Conservation (phyloP, 2,888 invertebrate genomes). For the Silvanus unidentatus region DNA sequence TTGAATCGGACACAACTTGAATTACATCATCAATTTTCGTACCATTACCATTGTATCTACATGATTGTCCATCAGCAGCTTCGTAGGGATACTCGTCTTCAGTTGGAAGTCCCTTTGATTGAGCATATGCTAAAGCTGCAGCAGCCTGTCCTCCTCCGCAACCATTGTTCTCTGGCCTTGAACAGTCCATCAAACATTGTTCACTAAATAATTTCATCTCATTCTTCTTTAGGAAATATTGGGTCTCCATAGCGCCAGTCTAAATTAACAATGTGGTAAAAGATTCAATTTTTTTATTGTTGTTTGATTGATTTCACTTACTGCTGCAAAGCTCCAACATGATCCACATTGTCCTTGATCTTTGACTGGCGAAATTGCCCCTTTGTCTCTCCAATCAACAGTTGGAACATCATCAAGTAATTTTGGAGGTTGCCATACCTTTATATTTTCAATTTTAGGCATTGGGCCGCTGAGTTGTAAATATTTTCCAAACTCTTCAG, state of each 20-base stretch:
- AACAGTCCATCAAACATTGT: slow-evolving; percentile 25
- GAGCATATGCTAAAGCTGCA: slow-evolving; percentile 21
- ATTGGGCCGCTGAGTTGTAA: background rate
- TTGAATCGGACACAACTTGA: background rate
- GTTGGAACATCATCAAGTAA: background rate
- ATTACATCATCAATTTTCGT: background rate
- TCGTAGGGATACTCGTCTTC: slow-evolving; percentile 24
- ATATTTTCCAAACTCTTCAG: slow-evolving; percentile 15
- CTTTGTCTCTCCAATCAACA: slow-evolving; percentile 25
- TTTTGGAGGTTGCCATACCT: background rate
- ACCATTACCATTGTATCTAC: background rate
- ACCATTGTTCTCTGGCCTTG: slow-evolving; percentile 12
- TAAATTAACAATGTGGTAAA: no score
- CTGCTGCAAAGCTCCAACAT: slow-evolving; percentile 25
- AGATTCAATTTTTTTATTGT: no score
- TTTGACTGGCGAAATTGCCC: slow-evolving; percentile 24
- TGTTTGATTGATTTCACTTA: slow-evolving; percentile 12
- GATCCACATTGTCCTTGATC: slow-evolving; percentile 25
- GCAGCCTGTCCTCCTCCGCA: slow-evolving; percentile 20
- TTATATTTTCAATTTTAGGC: background rate
- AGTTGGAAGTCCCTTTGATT: slow-evolving; percentile 19
- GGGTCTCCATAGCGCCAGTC: slow-evolving; percentile 21
- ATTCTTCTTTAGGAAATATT: slow-evolving; percentile 15
- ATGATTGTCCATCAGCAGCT: slow-evolving; percentile 7
- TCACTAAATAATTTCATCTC: slow-evolving; percentile 20